A percentile compares a stretch with the other conserved stretches of the same genome.
phyloP scores from a whole-genome alignment of 2,797 vertebrate species.

The Acestrorhynchus altus region DNA sequence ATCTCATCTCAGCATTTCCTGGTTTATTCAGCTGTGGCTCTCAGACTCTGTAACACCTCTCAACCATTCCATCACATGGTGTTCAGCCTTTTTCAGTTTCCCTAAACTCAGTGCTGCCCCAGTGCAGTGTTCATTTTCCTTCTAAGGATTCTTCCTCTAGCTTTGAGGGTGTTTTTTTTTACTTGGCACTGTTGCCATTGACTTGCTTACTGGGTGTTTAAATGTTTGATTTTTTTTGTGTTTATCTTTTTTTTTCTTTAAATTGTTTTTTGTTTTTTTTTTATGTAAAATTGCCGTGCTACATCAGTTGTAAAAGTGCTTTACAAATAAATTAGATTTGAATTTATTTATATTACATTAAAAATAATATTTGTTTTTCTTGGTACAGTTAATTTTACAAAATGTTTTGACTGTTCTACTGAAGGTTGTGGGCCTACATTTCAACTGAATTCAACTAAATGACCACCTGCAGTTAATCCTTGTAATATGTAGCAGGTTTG shows the following conservation, averaged over 20 bases:
- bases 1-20: conserved; percentile 74
- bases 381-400: too few species aligned
- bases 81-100: not conserved
- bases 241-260: too few species aligned
- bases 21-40: conserved; percentile 63
- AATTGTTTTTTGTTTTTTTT: too few species aligned
- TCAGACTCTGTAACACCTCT: conserved; percentile 50
- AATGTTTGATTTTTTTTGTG: too few species aligned
- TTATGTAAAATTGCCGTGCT: too few species aligned
- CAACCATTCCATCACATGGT: not conserved
- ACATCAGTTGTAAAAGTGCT: too few species aligned
- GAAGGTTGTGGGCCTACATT: not conserved
- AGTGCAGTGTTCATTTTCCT: not conserved
- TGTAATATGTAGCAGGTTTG: not conserved
- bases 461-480: not conserved
- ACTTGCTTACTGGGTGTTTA: too few species aligned
- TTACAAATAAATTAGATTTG: too few species aligned
- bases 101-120: not conserved
- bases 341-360: too few species aligned
- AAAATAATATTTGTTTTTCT: too few species aligned
- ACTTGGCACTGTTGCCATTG: too few species aligned
- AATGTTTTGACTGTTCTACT: not conserved
- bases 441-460: not conserved
- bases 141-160: not conserved
- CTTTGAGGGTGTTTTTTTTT: too few species aligned